Evolutionary conservation across 2,888 invertebrate genomes (phyloP).

Genomic region (Willowsia nigromaculata): DNA sequence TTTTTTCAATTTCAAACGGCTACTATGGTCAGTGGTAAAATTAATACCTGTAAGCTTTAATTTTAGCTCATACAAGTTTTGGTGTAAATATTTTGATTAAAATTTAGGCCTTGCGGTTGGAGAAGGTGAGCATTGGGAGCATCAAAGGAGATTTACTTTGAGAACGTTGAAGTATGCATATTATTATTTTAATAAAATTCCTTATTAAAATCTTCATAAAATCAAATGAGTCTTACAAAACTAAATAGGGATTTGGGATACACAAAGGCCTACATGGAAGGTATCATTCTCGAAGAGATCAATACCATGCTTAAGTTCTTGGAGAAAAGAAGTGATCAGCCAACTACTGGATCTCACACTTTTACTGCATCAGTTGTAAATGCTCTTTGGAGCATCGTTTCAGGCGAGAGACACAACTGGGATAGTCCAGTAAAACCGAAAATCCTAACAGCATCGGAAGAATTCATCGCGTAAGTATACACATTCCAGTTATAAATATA

Average conservation of each 20-base stretch:
- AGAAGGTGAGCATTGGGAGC: slow-evolving; percentile 50
- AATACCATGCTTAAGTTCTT: slow-evolving; percentile 27
- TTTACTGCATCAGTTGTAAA: slow-evolving; percentile 66
- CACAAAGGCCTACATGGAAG: slow-evolving; percentile 48
- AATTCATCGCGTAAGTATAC: background rate
- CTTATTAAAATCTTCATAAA: too few species aligned
- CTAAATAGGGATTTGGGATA: slow-evolving; percentile 53
- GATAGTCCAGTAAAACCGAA: slow-evolving; percentile 24
- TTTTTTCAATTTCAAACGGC: too few species aligned
- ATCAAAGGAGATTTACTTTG: slow-evolving; percentile 32
- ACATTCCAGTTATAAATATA: background rate
- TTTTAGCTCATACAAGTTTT: too few species aligned
- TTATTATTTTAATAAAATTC: too few species aligned
- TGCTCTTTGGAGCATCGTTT: slow-evolving; percentile 58
- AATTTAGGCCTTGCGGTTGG: slow-evolving; percentile 34
- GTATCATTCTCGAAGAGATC: slow-evolving; percentile 52
- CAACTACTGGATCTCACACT: background rate
- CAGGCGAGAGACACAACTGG: slow-evolving; percentile 40
- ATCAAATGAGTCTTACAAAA: too few species aligned
- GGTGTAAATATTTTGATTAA: too few species aligned
- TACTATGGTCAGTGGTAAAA: too few species aligned
- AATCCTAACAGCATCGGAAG: slow-evolving; percentile 9
- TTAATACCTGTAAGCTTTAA: too few species aligned
- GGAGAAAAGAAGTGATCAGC: background rate
- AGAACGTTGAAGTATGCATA: too few species aligned